A percentile compares a stretch with the other conserved stretches of the same genome.
Conservation (phyloP, 1,140 invertebrate genomes). For the Drosophila arawakana region DNA sequence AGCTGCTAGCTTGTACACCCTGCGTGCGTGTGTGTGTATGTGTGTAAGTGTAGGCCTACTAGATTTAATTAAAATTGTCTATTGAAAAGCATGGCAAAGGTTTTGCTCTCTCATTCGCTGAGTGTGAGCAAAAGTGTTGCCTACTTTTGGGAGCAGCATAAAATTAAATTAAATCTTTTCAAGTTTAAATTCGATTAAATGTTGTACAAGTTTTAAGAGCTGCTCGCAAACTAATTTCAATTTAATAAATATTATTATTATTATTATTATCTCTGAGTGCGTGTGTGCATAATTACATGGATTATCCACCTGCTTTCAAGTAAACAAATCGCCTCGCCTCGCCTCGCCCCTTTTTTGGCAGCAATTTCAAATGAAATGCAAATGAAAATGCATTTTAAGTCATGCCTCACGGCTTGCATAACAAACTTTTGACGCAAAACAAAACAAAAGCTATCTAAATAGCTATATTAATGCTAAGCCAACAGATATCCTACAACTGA, state of each 20-base stretch:
- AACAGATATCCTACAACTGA: not conserved
- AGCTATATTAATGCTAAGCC: slow-evolving; percentile 2
- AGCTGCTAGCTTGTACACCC: slow-evolving; percentile 50
- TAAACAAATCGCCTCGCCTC: not conserved
- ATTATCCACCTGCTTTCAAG: slow-evolving; percentile 35
- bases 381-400: slow-evolving; percentile 37
- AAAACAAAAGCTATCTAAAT: slow-evolving; percentile 29
- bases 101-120: slow-evolving; percentile 9
- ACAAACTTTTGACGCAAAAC: slow-evolving; percentile 17
- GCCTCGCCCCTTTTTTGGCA: not conserved
- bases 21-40: slow-evolving; percentile 12
- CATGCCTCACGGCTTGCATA: slow-evolving; percentile 12
- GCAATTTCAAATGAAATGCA: slow-evolving; percentile 29
- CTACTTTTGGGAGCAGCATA: slow-evolving; percentile 5
- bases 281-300: slow-evolving; percentile 33
- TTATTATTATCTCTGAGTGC: slow-evolving; percentile 17
- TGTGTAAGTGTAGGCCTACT: slow-evolving; percentile 53
- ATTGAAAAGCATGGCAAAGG: slow-evolving; percentile 54
- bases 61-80: slow-evolving; percentile 79
- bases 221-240: slow-evolving; percentile 24
- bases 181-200: slow-evolving; percentile 9
- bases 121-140: slow-evolving; percentile 2
- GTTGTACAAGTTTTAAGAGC: slow-evolving; percentile 10
- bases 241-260: slow-evolving; percentile 32
- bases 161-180: slow-evolving; percentile 45